Base-by-base conservation (phyloP, 2,797 vertebrate genomes). In the Gymnoscopelus microlampas region DNA sequence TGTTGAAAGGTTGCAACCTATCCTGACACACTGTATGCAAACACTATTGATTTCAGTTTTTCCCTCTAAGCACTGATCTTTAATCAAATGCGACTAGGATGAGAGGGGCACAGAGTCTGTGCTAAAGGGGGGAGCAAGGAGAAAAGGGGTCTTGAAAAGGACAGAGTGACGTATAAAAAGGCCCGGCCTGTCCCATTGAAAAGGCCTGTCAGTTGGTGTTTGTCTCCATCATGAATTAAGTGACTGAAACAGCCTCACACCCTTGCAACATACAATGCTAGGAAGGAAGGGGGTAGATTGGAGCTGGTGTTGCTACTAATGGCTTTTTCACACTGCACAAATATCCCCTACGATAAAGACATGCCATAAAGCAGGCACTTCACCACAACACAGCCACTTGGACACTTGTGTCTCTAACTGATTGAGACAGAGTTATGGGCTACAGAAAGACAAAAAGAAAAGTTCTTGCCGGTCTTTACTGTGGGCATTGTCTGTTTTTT, bases 261-360 rank as follows among this genome's bases (percentile, higher is more conserved):
- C 90, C 88, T 89, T 73, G 71, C 66, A 71, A 80, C 80, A 82
- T 71, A 92, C 91, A 93, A 91, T 91, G 74, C 66, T 14, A 86
- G 88, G 90, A 92, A 92, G 91, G 88, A 92, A 89, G 78, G 78
- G 80, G 73, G 79, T 78, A 78, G 81, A 85, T 78, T 85, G 74
- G 75, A 72, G 78, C 60, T 79, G 79, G 73, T 83, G 66, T 81
- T 35, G 15, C 39, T 55, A 82, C 81, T 82, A 80, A 82, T 87
- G 77, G 79, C 85, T 80, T 87, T 74, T 87, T 89, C 84, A 83
- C 84, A 70, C 85, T 88, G 87, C 82, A 90, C 81, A 90, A 89
- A 91, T 89, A 93, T 88, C 85, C 82, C 78, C 78, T 70, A 55
- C 53, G 68, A 89, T 85, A 91, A 88, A 88, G 78, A 82, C 79